Evolutionary conservation across 2,888 invertebrate genomes (phyloP).

Genomic region (Agonum fuliginosum): DNA sequence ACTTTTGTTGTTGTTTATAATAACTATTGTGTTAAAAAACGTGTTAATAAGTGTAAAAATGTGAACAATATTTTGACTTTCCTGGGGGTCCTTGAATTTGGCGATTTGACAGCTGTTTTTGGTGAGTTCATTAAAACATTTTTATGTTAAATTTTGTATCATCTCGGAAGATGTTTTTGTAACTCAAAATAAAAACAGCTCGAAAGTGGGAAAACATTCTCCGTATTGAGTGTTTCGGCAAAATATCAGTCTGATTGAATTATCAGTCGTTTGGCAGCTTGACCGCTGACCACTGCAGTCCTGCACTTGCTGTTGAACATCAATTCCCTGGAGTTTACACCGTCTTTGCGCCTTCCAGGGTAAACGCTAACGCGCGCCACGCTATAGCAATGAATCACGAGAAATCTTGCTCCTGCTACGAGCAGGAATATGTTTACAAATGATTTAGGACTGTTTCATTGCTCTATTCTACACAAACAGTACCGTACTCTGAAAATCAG

Average conservation of each 20-base stretch:
- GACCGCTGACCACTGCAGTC: not conserved
- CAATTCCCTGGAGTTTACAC: not conserved
- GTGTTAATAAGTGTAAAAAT: no score
- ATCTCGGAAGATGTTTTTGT: no score
- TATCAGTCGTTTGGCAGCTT: slow-evolving; percentile 27
- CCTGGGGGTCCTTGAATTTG: no score
- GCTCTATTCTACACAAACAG: not conserved
- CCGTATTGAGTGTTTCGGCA: not conserved
- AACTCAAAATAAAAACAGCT: not conserved
- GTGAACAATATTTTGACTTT: no score
- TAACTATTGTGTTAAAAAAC: no score
- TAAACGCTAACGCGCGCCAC: not conserved
- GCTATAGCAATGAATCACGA: slow-evolving; percentile 6
- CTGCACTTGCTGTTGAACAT: not conserved
- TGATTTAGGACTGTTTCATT: slow-evolving; percentile 23
- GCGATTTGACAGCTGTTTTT: no score
- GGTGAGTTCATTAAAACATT: no score
- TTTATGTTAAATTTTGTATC: no score
- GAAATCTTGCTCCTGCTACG: not conserved
- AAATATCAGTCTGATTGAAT: slow-evolving; percentile 11
- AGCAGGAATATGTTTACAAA: slow-evolving; percentile 5
- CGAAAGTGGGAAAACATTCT: not conserved
- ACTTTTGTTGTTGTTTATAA: no score
- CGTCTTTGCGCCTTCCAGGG: not conserved
- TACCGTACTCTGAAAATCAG: no score